Evolutionary conservation across 2,113 vertebrate species (phyloP).

Genomic region (Genyomyrus donnyi): DNA sequence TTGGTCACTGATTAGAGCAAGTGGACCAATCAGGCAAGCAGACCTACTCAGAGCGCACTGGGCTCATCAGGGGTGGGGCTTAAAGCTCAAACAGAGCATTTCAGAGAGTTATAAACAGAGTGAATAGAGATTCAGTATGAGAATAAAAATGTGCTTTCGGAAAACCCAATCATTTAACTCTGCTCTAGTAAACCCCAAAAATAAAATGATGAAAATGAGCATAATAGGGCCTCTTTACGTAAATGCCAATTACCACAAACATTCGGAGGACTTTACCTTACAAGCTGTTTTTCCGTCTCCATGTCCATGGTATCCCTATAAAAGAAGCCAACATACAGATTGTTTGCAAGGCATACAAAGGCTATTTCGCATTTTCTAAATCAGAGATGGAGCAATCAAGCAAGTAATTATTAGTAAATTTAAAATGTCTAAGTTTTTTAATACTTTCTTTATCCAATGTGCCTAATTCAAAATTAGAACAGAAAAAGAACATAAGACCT

Average conservation of each 20-base stretch:
- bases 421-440: not conserved
- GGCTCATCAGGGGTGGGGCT: not conserved
- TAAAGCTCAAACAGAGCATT: not conserved
- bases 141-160: not conserved
- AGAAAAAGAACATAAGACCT: not conserved
- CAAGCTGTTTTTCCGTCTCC: constrained; percentile 89
- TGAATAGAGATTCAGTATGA: not conserved
- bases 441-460: not conserved
- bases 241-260: not conserved
- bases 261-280: constrained; percentile 65
- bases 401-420: not conserved
- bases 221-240: not conserved
- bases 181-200: not conserved
- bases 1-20: not conserved
- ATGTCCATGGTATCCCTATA: constrained; percentile 87
- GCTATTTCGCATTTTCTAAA: not conserved
- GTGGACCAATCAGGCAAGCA: not conserved
- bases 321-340: constrained; percentile 26
- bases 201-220: not conserved
- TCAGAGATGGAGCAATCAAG: not conserved
- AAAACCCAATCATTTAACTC: not conserved
- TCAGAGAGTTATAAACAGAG: not conserved
- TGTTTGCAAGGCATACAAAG: not conserved
- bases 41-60: not conserved
- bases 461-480: not conserved